Evolutionary conservation across 2,888 invertebrate species (phyloP).

Genomic region (Panopea generosa): DNA sequence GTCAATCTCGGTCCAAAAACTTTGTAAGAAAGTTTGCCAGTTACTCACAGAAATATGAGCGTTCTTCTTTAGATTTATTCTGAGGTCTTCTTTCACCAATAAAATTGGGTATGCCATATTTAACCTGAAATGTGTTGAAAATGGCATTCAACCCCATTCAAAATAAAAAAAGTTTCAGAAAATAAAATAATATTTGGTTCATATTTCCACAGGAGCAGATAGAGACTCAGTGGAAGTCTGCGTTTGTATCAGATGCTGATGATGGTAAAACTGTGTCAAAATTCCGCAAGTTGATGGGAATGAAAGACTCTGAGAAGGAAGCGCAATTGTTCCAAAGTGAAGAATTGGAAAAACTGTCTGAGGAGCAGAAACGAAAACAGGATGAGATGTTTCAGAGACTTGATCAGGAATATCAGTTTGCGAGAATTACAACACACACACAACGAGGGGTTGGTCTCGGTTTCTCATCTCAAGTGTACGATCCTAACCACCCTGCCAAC

Average conservation of each 20-base stretch:
- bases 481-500: constrained; percentile 54
- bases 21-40: no score
- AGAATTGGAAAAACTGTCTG: constrained; percentile 57
- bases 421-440: constrained; percentile 97
- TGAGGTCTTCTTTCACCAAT: no score
- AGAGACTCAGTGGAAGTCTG: constrained; percentile 79
- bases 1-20: no score
- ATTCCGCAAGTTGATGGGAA: constrained; percentile 98
- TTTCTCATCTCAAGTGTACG: constrained; percentile 78
- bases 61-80: no score
- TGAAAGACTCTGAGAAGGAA: constrained; percentile 86
- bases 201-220: constrained; percentile 67
- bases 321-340: constrained; percentile 23
- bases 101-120: no score
- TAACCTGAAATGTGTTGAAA: no score
- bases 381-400: constrained; percentile 95
- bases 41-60: no score
- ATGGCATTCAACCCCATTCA: no score
- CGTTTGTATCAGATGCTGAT: constrained; percentile 88
- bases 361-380: constrained; percentile 82
- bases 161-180: no score
- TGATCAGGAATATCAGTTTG: constrained; percentile 98
- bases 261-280: constrained; percentile 97
- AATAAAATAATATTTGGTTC: no score
- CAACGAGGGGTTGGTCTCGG: constrained; percentile 90